Conservation (phyloP, 2,113 vertebrate species). For the Eleginops maclovinus region DNA sequence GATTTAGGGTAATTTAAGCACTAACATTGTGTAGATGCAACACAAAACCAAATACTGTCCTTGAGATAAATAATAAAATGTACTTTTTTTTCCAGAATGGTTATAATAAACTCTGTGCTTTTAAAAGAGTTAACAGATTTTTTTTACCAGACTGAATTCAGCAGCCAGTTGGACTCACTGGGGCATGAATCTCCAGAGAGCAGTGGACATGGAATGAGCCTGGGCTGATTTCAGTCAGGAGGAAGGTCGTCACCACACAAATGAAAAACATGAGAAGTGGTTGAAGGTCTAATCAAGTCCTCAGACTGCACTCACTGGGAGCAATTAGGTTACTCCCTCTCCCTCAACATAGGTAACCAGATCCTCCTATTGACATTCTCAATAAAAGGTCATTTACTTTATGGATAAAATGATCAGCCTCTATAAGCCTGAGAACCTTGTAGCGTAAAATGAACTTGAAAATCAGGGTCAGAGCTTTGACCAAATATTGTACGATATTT, state of each 20-base stretch:
- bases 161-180: conserved; percentile 73
- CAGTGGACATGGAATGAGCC: conserved; percentile 74
- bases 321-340: conserved; percentile 82
- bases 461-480: conserved; percentile 53
- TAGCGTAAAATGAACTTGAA: conserved; percentile 62
- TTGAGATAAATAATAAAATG: conserved; percentile 32
- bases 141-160: conserved; percentile 65
- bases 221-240: conserved; percentile 78
- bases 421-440: conserved; percentile 59
- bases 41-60: conserved; percentile 2
- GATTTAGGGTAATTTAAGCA: conserved; percentile 17
- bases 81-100: conserved; percentile 13
- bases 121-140: conserved; percentile 65
- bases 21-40: conserved; percentile 12
- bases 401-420: conserved; percentile 79
- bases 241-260: conserved; percentile 85
- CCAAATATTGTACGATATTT: conserved; percentile 50
- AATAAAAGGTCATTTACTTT: conserved; percentile 83
- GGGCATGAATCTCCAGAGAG: conserved; percentile 78
- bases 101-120: conserved; percentile 57
- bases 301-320: conserved; percentile 83
- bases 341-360: conserved; percentile 83
- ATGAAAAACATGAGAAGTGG: conserved; percentile 87
- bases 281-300: conserved; percentile 85
- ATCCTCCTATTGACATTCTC: conserved; percentile 83